phyloP scores from a whole-genome alignment of 2,113 vertebrate genomes.

The Prietella phreatophila region DNA sequence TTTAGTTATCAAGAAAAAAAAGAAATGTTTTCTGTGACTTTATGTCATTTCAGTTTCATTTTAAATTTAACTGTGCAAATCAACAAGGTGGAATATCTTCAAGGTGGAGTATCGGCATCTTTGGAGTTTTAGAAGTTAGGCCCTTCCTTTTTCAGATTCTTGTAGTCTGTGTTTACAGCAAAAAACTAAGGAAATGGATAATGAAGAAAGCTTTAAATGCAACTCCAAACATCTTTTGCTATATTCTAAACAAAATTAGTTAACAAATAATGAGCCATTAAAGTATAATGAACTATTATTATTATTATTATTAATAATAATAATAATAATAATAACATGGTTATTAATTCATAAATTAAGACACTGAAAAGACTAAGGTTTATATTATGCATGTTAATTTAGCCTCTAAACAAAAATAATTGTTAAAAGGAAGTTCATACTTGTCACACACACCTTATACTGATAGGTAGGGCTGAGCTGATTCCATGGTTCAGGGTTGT shows the following conservation, averaged over 20 bases:
- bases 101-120: not conserved
- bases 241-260: not conserved
- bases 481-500: conserved; percentile 91
- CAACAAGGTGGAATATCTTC: not conserved
- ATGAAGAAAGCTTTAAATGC: not conserved
- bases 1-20: not conserved
- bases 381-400: not conserved
- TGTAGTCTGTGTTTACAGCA: conserved; percentile 83
- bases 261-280: not conserved
- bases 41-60: not conserved
- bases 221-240: not conserved
- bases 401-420: not conserved
- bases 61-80: not conserved
- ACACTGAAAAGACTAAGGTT: not conserved
- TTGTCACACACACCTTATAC: conserved; percentile 79
- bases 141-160: conserved; percentile 88
- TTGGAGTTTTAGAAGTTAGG: conserved; percentile 78
- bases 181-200: conserved; percentile 72
- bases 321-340: too few species aligned
- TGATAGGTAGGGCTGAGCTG: conserved; percentile 84
- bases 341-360: too few species aligned
- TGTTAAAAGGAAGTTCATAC: not conserved
- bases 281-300: not conserved
- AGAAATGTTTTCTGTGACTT: not conserved
- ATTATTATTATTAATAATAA: not conserved